Evolutionary conservation across 2,888 invertebrate species (phyloP), one percentile per base, ranked within the genome.

Genomic region (Drosophila basisetae): DNA sequence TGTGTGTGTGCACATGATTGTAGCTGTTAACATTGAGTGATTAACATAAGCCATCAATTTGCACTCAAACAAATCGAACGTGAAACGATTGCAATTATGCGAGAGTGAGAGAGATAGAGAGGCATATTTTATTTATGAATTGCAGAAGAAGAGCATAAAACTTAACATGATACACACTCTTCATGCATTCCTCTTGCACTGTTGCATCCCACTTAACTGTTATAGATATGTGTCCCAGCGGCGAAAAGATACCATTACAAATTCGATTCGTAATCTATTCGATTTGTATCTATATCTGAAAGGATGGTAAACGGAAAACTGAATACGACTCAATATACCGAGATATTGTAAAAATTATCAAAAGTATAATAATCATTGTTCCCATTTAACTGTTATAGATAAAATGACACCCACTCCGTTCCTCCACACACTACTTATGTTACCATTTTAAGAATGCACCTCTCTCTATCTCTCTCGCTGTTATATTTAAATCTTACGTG

Each of bases 31-130:
- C 28, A 43, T 60, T 69, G 66, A 52, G 73, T 68, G 80, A 82
- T 80, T 82, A 74, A 73, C 66, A 54, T 63, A 62, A 54, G 28
- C 33, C 4, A 31, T 4, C 18, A 10, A 33, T 18, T 39, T n/a
- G 73, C 77, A 76, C 73, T 67, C 75, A 63, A 64, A 75, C 56
- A 75, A 72, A 78, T 78, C 75, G 62, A 78, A 74, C 58, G 31
- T 50, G 30, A 47, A 60, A 54, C 56, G 49, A 64, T 31, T 43
- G 50, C 22, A 47, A 56, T 35, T 37, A 53, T 37, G 28, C 6
- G 28, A 6, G 22, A 50, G 33, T 10, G 18, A n/a, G n/a, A 13
- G 2, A 13, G 11, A 47, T 28, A 49, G 2, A 25, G n/a, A 35
- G 22, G 50, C 47, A 53, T 68, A 61, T 58, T 71, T 37, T 37